Conservation (phyloP, 2,888 invertebrate species). For the Drosophila lutescens region DNA sequence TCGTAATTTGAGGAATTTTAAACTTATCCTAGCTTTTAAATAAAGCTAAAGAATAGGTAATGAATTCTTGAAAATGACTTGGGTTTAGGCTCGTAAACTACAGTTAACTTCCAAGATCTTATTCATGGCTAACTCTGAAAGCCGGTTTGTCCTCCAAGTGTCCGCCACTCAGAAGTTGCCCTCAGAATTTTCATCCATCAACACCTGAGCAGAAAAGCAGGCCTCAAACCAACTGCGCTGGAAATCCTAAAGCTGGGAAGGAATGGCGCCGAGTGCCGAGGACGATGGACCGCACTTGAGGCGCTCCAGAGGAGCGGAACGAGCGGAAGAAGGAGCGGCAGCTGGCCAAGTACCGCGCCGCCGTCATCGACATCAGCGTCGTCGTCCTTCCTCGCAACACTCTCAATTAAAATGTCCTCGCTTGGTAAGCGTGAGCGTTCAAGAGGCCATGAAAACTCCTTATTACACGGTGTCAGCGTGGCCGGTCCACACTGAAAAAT, state of each 20-base stretch:
- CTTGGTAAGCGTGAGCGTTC: constrained; percentile 80
- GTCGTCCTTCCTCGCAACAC: constrained; percentile 74
- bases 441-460: constrained; percentile 80
- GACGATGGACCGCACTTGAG: constrained; percentile 66
- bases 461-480: constrained; percentile 76
- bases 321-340: constrained; percentile 51
- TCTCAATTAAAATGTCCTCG: constrained; percentile 81
- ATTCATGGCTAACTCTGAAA: constrained; percentile 38
- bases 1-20: too few species aligned
- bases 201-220: constrained; percentile 62
- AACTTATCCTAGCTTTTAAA: neutral
- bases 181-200: constrained; percentile 65
- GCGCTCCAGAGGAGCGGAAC: constrained; percentile 39
- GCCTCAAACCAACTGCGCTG: constrained; percentile 38
- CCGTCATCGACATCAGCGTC: constrained; percentile 43
- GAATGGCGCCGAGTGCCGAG: constrained; percentile 35
- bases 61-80: neutral
- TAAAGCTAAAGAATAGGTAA: neutral
- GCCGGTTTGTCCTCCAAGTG: constrained; percentile 26
- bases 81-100: constrained; percentile 12
- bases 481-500: constrained; percentile 14
- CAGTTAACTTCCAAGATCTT: constrained; percentile 25
- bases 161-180: constrained; percentile 33
- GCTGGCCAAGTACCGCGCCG: constrained; percentile 76
- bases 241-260: constrained; percentile 56